Percentiles rank a stretch among this genome's conserved stretches.
Evolutionary conservation across 2,113 vertebrate genomes (phyloP).

Genomic region (Dascyllus trimaculatus): DNA sequence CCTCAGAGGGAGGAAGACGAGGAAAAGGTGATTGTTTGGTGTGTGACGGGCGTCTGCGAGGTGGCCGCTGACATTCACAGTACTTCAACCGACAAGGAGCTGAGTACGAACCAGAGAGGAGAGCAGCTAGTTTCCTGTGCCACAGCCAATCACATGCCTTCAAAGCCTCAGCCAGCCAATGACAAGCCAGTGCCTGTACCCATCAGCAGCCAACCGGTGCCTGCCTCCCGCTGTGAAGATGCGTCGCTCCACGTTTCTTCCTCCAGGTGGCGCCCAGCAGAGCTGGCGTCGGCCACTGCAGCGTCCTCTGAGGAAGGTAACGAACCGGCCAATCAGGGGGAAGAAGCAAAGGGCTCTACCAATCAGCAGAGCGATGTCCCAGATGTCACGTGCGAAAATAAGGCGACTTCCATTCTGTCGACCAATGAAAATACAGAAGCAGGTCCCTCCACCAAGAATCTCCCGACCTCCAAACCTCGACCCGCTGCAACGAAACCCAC

Average conservation of each 20-base stretch:
- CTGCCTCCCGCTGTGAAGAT: slow-evolving; percentile 57
- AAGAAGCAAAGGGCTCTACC: background rate
- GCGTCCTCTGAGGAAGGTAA: slow-evolving; percentile 12
- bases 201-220: slow-evolving; percentile 72
- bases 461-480: slow-evolving; percentile 12
- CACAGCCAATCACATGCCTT: slow-evolving; percentile 25
- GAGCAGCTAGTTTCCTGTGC: slow-evolving; percentile 19
- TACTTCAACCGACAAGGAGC: slow-evolving; percentile 23
- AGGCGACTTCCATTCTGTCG: background rate
- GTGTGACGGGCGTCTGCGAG: slow-evolving; percentile 71
- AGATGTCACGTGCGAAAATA: background rate
- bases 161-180: slow-evolving; percentile 42
- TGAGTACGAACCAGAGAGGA: background rate
- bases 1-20: slow-evolving; percentile 3
- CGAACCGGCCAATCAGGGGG: background rate
- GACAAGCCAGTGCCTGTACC: slow-evolving; percentile 55
- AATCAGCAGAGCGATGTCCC: background rate
- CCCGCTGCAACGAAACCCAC: slow-evolving; percentile 63
- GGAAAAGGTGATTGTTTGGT: slow-evolving; percentile 59
- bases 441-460: slow-evolving; percentile 7
- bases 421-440: background rate
- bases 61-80: background rate
- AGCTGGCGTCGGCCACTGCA: slow-evolving; percentile 46
- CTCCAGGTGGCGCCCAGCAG: slow-evolving; percentile 3
- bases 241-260: slow-evolving; percentile 15